Evolutionary conservation across 2,797 vertebrate genomes (phyloP), one percentile per base, ranked within the genome.

Genomic region (Lacerta agilis): DNA sequence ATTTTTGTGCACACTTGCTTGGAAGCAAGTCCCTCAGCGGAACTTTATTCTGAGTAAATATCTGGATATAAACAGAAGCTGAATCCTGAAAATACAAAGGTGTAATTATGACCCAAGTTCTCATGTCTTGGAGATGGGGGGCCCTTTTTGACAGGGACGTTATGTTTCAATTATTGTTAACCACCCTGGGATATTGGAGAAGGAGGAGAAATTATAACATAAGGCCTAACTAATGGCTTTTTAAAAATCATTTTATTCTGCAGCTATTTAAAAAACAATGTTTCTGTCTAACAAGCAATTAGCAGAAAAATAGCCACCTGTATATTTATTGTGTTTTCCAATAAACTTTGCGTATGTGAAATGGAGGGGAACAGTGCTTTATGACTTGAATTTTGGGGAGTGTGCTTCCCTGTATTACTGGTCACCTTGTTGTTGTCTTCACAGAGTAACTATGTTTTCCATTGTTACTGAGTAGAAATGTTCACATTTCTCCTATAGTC

Each of bases 211-310:
- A 55, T 55, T 55, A 15, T 55, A 67, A 82, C 29, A 78, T 66
- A 49, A 29, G 23, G 61, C 43, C 66, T n/a, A 45, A 9, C 43
- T 69, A 18, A 9, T 83, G 69, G 13, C 83, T 29, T 49, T 17
- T 23, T 38, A 49, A 81, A 86, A 81, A 64, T 45, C 61, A 86
- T 88, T 88, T n/a, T 69, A 1, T 43, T 88, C 29, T 84, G 8
- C 10, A 75, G 66, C 13, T 10, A 33, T 91, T 86, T 61, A 87
- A 79, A n/a, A 33, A 29, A 20, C 1, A 23, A 8, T 79, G 2
- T 73, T 61, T 83, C 66, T 79, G 29, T 88, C 43, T 29, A 49
- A 79, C 41, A 80, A 89, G 36, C 79, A 84, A 25, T 15, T 79
- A 66, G 75, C 25, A 58, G 66, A 80, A 83, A 64, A 23, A 15